Evolutionary conservation across 2,113 vertebrate species (phyloP).

Genomic region (Mixornis gularis): DNA sequence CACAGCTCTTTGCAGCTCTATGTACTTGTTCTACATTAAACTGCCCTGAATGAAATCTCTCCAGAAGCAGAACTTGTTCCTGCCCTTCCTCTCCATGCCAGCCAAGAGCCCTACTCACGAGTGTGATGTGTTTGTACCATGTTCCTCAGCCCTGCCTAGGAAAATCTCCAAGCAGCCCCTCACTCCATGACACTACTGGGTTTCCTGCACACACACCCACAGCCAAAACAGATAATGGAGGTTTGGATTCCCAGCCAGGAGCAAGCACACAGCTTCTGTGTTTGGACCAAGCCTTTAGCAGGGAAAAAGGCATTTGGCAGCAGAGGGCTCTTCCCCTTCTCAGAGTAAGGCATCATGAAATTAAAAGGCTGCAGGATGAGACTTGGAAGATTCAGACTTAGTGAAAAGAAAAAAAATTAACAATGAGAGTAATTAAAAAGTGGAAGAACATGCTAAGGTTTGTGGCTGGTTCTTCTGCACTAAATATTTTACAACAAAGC

Average conservation of each 20-base stretch:
- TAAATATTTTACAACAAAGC: neutral
- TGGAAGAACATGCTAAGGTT: neutral
- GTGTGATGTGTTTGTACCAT: rapidly evolving
- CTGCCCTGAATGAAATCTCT: neutral
- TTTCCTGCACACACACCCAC: rapidly evolving
- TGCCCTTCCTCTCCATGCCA: neutral
- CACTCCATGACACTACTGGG: rapidly evolving
- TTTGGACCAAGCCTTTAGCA: neutral
- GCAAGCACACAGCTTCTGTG: neutral
- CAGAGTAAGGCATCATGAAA: neutral
- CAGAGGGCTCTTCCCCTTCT: neutral
- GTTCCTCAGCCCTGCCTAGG: neutral
- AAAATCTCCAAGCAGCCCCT: neutral
- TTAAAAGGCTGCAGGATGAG: neutral
- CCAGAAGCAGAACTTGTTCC: neutral
- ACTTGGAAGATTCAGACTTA: neutral
- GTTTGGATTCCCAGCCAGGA: neutral
- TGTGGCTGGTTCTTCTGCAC: neutral
- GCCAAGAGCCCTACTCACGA: neutral
- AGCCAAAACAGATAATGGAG: rapidly evolving
- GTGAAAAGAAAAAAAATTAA: neutral
- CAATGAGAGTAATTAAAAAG: neutral
- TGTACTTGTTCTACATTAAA: neutral
- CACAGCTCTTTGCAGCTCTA: neutral
- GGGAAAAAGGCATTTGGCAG: neutral